phyloP scores from a whole-genome alignment of 2,888 invertebrate species.

The Rhopalosiphum nymphaeae region DNA sequence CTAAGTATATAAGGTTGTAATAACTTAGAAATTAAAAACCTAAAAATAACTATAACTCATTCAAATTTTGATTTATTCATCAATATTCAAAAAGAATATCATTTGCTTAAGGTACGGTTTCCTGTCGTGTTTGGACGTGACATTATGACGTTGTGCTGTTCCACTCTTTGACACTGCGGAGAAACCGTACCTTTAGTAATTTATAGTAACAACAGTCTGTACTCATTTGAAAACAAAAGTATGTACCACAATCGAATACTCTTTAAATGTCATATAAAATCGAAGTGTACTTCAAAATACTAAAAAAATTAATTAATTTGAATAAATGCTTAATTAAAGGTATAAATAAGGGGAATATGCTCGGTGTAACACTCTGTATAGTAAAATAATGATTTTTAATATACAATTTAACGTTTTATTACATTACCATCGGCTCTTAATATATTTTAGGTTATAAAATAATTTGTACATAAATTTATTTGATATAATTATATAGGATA shows the following conservation, averaged over 20 bases:
- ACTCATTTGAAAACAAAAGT: background rate
- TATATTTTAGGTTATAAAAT: slow-evolving; percentile 7
- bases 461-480: slow-evolving; percentile 37
- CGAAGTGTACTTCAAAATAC: background rate
- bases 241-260: background rate
- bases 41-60: background rate
- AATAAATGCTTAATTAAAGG: background rate
- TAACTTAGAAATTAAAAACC: background rate
- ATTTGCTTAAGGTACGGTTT: background rate
- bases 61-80: background rate
- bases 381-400: background rate
- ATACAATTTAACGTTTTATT: background rate
- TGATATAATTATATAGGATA: background rate
- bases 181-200: background rate
- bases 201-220: background rate
- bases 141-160: too few species aligned
- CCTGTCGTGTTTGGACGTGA: too few species aligned
- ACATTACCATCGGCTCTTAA: background rate
- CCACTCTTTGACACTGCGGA: too few species aligned
- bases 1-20: background rate
- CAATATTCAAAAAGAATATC: background rate
- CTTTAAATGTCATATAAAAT: background rate
- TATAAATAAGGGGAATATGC: background rate
- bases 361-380: background rate
- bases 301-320: background rate